A percentile compares a stretch with the other conserved stretches of the same genome.
Evolutionary conservation across 1,140 invertebrate species (phyloP).

Genomic region (Armadillidium nasatum): DNA sequence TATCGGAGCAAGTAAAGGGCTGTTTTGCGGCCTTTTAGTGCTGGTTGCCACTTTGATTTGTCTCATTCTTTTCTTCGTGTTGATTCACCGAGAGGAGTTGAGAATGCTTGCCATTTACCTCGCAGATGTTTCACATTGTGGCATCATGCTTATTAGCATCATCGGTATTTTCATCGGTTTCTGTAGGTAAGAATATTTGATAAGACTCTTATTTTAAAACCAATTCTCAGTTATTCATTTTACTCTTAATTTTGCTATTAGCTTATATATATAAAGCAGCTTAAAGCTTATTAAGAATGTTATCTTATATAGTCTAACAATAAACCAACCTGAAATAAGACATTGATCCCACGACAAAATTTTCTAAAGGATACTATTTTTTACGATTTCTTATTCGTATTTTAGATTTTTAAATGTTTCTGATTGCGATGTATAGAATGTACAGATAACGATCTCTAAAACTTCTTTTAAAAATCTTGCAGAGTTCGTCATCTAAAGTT

Average conservation of each 20-base stretch:
- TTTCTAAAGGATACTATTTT: too few species aligned
- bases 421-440: too few species aligned
- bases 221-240: neutral
- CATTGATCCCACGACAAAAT: too few species aligned
- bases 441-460: neutral
- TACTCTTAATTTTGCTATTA: neutral
- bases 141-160: constrained; percentile 77
- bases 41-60: constrained; percentile 87
- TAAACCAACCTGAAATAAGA: too few species aligned
- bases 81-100: constrained; percentile 67
- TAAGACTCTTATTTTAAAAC: neutral
- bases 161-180: constrained; percentile 85
- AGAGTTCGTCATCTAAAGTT: constrained; percentile 82
- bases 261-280: too few species aligned
- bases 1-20: constrained; percentile 77
- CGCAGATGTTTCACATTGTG: constrained; percentile 82
- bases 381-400: too few species aligned
- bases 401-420: too few species aligned
- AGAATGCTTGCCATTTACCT: constrained; percentile 67
- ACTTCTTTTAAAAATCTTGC: constrained; percentile 46
- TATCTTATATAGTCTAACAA: too few species aligned
- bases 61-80: constrained; percentile 87
- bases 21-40: constrained; percentile 87
- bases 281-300: too few species aligned
- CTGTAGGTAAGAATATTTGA: constrained; percentile 59